Conservation (phyloP, 2,888 invertebrate genomes). For the Glyphotaelius pellucidus region DNA sequence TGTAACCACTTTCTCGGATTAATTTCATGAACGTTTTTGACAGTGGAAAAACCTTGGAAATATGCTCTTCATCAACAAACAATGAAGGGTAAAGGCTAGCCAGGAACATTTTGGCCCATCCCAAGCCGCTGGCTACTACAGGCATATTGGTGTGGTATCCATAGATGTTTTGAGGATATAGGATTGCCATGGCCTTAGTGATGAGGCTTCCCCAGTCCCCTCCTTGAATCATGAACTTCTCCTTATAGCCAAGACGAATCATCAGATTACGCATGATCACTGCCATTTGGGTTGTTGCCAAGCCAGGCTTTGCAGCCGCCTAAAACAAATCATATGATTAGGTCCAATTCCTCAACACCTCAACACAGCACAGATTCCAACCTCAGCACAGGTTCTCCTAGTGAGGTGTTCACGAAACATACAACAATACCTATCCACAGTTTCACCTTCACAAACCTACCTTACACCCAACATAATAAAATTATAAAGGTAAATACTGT, state of each 20-base stretch:
- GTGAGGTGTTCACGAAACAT: no score
- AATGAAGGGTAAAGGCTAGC: constrained; percentile 76
- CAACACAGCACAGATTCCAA: no score
- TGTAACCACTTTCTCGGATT: constrained; percentile 78
- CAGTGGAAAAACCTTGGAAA: constrained; percentile 77
- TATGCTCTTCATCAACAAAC: constrained; percentile 74
- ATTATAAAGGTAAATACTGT: no score
- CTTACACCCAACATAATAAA: no score
- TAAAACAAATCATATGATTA: constrained; percentile 60
- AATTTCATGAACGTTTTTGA: constrained; percentile 68
- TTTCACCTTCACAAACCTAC: no score
- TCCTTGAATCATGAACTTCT: constrained; percentile 79
- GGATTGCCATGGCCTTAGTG: constrained; percentile 77
- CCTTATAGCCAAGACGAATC: constrained; percentile 77
- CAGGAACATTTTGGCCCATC: constrained; percentile 71
- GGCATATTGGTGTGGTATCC: constrained; percentile 76
- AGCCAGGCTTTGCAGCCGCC: constrained; percentile 72
- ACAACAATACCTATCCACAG: no score
- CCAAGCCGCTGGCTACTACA: constrained; percentile 67
- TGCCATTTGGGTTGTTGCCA: constrained; percentile 73
- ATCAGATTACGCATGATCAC: constrained; percentile 79
- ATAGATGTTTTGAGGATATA: constrained; percentile 78
- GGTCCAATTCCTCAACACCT: no score
- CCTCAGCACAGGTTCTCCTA: no score
- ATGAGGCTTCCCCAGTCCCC: constrained; percentile 86